Conservation (phyloP, 2,888 invertebrate species). For the Ommatoiulus sabulosus region DNA sequence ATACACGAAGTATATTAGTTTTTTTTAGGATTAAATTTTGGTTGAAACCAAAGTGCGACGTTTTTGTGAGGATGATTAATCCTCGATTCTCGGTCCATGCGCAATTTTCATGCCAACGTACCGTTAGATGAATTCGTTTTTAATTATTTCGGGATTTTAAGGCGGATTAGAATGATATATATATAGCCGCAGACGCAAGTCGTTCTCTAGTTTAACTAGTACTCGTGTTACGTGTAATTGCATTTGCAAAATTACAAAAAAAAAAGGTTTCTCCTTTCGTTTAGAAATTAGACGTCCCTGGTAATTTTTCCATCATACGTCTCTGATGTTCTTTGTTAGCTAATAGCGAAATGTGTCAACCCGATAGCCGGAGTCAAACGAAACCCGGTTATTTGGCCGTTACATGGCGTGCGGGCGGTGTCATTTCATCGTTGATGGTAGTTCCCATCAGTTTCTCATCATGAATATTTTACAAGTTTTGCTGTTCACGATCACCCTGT, state of each 20-base stretch:
- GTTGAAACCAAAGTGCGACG: neutral
- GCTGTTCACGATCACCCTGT: neutral
- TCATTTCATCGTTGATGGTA: neutral
- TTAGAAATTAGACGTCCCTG: neutral
- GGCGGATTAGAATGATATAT: neutral
- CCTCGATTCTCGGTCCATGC: neutral
- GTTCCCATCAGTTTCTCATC: neutral
- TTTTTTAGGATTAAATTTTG: conserved; percentile 17
- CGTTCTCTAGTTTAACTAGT: neutral
- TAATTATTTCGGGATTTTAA: neutral
- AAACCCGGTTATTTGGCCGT: conserved; percentile 9
- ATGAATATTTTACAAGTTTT: conserved; percentile 16
- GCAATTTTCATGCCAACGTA: neutral
- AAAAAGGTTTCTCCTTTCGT: neutral
- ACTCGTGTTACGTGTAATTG: neutral
- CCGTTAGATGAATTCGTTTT: neutral
- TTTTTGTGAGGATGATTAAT: neutral
- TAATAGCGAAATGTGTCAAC: neutral
- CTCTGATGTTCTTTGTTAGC: neutral
- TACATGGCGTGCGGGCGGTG: neutral
- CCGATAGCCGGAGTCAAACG: neutral
- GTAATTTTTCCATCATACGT: neutral
- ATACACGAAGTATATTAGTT: neutral
- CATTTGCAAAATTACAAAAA: neutral
- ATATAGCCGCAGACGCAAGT: neutral